Base-by-base conservation (phyloP, 2,888 invertebrate species). In the Hemistola chrysoprasaria region DNA sequence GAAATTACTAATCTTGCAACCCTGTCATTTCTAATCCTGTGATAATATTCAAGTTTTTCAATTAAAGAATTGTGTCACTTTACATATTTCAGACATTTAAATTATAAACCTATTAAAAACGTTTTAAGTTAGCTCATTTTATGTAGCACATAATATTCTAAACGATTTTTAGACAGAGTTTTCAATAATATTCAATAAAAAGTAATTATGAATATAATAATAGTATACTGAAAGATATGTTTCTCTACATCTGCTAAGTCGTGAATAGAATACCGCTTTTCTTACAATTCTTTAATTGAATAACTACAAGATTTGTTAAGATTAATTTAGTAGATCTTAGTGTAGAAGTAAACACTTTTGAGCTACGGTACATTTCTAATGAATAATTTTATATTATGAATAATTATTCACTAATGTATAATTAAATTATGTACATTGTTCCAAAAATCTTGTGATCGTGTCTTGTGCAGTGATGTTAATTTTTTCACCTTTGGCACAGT, bases 1-100 rank as follows among this genome's bases (percentile, higher is more conserved):
- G 44, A 42, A 50, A 41, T 36, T 41, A 57, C 56, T 41, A 53
- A 53, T 36, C 33, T 41, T 48, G 72, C 67, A 78, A 85, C 85
- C 84, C 85, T 85, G 85, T 85, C 76, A 75, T 74, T 71, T 80
- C 79, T 83, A 79, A 81, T 71, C 71, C 70, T 78, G 80, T 78
- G 77, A 79, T 75, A n/a, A 51, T 73, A 47, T 65, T 72, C 62
- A 65, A 62, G 65, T 58, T 66, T 63, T 68, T 62, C 70, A 71
- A 74, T 68, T 65, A 74, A 58, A 64, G 69, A 70, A 69, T 58
- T 54, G 35, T 46, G 11, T 11, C 35, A 27, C 44, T 53, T 50
- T 53, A 49, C 48, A 49, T 43, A 24, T 16, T 16, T 2, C 16
- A n/a, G n/a, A n/a, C n/a, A n/a, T n/a, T n/a, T n/a, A n/a, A n/a